Evolutionary conservation across 2,113 vertebrate genomes (phyloP).

Genomic region (Illadopsis cleaveri): DNA sequence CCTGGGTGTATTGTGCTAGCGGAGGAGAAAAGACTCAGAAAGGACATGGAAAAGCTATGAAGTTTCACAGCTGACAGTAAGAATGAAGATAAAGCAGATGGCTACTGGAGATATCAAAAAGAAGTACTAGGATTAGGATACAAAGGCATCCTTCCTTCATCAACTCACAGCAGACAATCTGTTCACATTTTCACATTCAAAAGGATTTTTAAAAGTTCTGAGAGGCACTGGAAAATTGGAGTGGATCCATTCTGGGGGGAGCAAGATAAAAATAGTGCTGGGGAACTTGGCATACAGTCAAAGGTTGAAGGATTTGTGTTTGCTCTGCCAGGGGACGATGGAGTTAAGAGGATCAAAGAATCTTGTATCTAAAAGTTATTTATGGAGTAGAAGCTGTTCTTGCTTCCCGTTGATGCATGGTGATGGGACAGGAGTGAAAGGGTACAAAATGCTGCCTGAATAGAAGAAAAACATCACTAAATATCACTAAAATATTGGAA

Average conservation of each 20-base stretch:
- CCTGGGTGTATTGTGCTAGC: accelerated
- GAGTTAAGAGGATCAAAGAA: not conserved
- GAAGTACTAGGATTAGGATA: not conserved
- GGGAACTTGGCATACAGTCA: not conserved
- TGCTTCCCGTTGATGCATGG: not conserved
- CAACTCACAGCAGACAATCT: not conserved
- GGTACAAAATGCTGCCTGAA: not conserved
- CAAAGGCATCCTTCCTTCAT: not conserved
- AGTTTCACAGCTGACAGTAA: not conserved
- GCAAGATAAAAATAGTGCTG: not conserved
- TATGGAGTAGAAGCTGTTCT: not conserved
- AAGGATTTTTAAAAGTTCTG: not conserved
- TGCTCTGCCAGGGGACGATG: accelerated
- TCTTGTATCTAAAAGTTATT: not conserved
- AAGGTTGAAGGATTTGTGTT: not conserved
- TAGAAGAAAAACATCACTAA: not conserved
- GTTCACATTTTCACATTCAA: not conserved
- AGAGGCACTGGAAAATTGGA: not conserved
- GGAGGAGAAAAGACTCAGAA: not conserved
- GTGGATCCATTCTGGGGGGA: accelerated
- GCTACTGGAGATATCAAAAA: not conserved
- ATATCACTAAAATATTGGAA: not conserved
- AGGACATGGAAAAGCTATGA: not conserved
- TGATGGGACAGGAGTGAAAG: not conserved
- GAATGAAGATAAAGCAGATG: not conserved